Conservation (phyloP, 37 sponge, comb jelly and placozoan genomes). For the Spongilla lacustris region DNA sequence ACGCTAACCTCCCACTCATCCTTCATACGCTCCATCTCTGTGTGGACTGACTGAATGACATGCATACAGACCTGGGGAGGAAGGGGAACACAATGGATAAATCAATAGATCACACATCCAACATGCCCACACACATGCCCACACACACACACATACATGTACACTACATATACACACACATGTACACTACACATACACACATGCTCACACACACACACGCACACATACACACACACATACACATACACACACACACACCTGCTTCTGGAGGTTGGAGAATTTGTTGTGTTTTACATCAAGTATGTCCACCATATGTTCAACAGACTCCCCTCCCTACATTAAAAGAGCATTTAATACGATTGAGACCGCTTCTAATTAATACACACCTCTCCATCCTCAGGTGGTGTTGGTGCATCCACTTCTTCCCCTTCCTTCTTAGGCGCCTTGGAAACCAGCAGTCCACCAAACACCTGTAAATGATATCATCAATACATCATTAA, state of each 20-base stretch:
- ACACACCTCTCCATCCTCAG: background rate
- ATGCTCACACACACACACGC: too few relatives aligned
- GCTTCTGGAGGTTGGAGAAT: conserved; percentile 81
- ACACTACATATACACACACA: too few relatives aligned
- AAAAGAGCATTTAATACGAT: background rate
- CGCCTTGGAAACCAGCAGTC: conserved; percentile 48
- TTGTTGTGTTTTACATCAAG: conserved; percentile 59
- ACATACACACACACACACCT: conserved; percentile 21
- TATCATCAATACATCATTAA: background rate
- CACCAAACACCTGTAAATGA: conserved; percentile 78
- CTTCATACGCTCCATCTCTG: conserved; percentile 77
- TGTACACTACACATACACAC: background rate
- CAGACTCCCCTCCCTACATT: conserved; percentile 40
- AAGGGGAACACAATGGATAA: background rate
- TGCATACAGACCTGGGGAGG: conserved; percentile 65
- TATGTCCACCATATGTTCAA: conserved; percentile 68
- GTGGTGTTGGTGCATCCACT: conserved; percentile 7
- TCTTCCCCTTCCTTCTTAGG: conserved; percentile 28
- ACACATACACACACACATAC: too few relatives aligned
- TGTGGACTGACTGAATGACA: conserved; percentile 74
- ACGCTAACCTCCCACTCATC: conserved; percentile 67
- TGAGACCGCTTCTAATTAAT: background rate
- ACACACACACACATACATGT: conserved; percentile 27
- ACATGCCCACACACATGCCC: background rate
- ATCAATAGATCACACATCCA: background rate